Evolutionary conservation across 2,888 invertebrate species (phyloP), one percentile per base, ranked within the genome.

Genomic region (Imbricaverruca yamaguchii): DNA sequence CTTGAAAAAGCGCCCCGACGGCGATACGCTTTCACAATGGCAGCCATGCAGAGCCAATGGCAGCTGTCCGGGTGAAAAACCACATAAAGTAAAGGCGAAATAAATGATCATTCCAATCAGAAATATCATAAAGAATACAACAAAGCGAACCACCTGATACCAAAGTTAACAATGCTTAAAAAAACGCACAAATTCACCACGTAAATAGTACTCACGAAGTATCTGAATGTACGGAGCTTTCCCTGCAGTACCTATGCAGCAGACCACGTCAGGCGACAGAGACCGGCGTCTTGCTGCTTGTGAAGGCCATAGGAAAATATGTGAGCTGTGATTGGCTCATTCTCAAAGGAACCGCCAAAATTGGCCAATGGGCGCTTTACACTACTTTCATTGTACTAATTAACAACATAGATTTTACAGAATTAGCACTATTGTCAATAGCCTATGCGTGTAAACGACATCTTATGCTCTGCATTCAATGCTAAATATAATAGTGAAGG

Each of bases 11-110:
- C 12, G 10, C 9, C 12, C 67, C 67, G 67, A 25, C 23, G 25
- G 39, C 25, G 23, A 23, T 12, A 25, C 25, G 25, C 67, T 25
- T 67, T 67, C 67, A 67, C 67, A 25, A 67, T 67, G 67, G 67
- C 67, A 67, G 67, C 67, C 67, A 67, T 67, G 25, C 67, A 23
- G 13, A 67, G 25, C 4, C 67, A 67, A 67, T 67, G 67, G 67
- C 67, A 21, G 67, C 67, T 21, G 67, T 25, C 67, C 67, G 23
- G 25, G 23, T 11, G 23, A 67, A 25, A 67, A 67, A 67, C 67
- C 23, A 6, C 23, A 25, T 3, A 25, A 67, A 25, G 21, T 25
- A 67, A 67, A 23, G 67, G 67, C 67, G 67, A 67, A 67, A 67
- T 67, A 67, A 67, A 67, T 11, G 12, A 1, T 0, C 67, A 21